A percentile compares a stretch with the other conserved stretches of the same genome.
Evolutionary conservation across 1,140 invertebrate genomes (phyloP).

Genomic region (Drosophila aff.): DNA sequence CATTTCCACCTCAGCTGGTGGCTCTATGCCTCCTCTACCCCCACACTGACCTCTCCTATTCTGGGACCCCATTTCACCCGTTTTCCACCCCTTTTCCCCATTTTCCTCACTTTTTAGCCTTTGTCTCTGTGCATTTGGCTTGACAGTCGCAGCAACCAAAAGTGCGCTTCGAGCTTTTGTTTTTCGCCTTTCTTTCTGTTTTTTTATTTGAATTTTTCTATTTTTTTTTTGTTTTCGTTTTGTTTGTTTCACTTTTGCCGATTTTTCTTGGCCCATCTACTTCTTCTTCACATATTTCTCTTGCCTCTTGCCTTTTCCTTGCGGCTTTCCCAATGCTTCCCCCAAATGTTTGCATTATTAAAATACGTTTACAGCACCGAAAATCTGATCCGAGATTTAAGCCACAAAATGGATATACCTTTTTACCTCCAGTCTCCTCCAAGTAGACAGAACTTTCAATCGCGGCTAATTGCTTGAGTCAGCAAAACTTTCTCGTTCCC

Average conservation of each 20-base stretch:
- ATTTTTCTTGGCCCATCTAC: conserved; percentile 6
- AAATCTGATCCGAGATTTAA: conserved; percentile 16
- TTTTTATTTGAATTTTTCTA: conserved; percentile 13
- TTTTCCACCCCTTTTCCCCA: conserved; percentile 17
- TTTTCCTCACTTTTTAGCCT: conserved; percentile 43
- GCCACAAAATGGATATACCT: conserved; percentile 53
- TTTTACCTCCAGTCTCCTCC: conserved; percentile 19
- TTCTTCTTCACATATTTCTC: not conserved
- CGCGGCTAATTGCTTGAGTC: conserved; percentile 78
- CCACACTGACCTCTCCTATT: not conserved
- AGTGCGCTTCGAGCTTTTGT: conserved; percentile 72
- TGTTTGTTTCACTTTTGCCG: conserved; percentile 21
- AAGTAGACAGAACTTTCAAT: conserved; percentile 73
- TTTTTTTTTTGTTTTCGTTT: not conserved
- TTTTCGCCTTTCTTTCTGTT: conserved; percentile 45
- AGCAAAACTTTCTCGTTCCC: conserved; percentile 50
- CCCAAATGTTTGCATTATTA: conserved; percentile 55
- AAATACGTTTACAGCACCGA: conserved; percentile 52
- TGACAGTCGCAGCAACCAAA: conserved; percentile 72
- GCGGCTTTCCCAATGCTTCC: conserved; percentile 32
- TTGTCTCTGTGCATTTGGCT: conserved; percentile 75
- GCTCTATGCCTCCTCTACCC: not conserved
- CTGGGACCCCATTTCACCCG: not conserved
- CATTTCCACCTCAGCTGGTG: conserved; percentile 52
- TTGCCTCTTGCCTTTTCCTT: conserved; percentile 1